These are phyloP conservation scores for Brachyalestes nurse DNA, from an alignment of 2,797 vertebrate genomes.

Conservation along the genomic window DNA sequence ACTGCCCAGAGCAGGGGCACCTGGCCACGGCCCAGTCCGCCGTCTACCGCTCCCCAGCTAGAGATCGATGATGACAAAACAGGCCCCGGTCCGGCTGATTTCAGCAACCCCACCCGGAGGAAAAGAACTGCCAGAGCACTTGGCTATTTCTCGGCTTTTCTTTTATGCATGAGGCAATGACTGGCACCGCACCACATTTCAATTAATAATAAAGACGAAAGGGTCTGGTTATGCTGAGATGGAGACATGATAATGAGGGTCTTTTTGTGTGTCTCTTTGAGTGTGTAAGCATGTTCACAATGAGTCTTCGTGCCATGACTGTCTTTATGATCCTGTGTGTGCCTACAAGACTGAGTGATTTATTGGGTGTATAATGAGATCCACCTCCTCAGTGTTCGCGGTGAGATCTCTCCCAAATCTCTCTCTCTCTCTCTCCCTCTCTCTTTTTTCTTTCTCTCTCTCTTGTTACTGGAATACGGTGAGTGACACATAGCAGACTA, in stretches of 20 bases:
- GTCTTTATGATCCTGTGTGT: conserved; percentile 29
- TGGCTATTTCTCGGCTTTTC: conserved; percentile 53
- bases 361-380: conserved; percentile 73
- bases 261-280: conserved; percentile 17
- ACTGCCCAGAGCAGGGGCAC: conserved; percentile 45
- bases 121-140: conserved; percentile 25
- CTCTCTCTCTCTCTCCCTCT: conserved; percentile 12
- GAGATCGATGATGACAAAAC: conserved; percentile 50
- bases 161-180: conserved; percentile 36
- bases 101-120: conserved; percentile 31
- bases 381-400: conserved; percentile 63
- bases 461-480: conserved; percentile 46
- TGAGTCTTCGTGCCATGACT: conserved; percentile 26
- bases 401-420: conserved; percentile 50
- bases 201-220: conserved; percentile 34
- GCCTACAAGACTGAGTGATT: conserved; percentile 68
- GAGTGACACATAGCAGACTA: conserved; percentile 62
- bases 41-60: neutral
- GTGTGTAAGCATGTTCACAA: conserved; percentile 1
- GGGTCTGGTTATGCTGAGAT: neutral
- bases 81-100: conserved; percentile 17
- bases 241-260: conserved; percentile 17
- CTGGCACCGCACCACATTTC: conserved; percentile 46
- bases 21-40: conserved; percentile 22
- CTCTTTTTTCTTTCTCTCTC: conserved; percentile 14